Evolutionary conservation across 2,888 invertebrate species (phyloP), one percentile per base, ranked within the genome.

Genomic region (Agrochola macilenta): DNA sequence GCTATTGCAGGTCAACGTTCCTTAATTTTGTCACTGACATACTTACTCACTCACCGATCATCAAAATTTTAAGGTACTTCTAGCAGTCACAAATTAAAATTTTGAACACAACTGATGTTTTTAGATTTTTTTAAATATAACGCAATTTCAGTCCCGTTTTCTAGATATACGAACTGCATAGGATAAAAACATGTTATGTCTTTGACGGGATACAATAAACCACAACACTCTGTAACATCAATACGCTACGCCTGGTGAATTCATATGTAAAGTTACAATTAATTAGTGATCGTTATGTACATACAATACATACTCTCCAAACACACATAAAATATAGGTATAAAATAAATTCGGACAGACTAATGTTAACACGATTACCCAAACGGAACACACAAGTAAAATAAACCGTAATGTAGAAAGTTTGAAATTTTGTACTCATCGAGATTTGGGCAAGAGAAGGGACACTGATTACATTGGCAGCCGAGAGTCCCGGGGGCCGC

Each of bases 401-500:
- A 87, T 87, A 87, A 87, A 89, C 82, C 79, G 84, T 75, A 72
- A 83, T 76, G 84, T 80, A 71, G 84, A 87, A 89, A 88, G 87
- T 86, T 88, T 88, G 88, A 87, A 88, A 86, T 89, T 88, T 86
- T 80, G 84, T 85, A 76, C 86, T 79, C 86, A 83, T 86, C 75
- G 88, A 86, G 88, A 89, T 88, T 86, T 76, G 73, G 88, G 85
- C 76, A 76, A 76, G 84, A 87, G 87, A 69, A 61, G 61, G 69
- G 69, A 69, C 69, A 79, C 83, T 89, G 88, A 88, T 89, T 88
- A 88, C 88, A 82, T 86, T 85, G 89, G 89, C 82, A 81, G 84
- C 87, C 81, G 78, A 17, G 71, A 82, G 82, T 88, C 88, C 89
- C 88, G 69, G 78, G 81, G 85, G 89, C 82, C 60, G 65, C 72